These are phyloP conservation scores for Polyodon spathula DNA, from an alignment of 2,113 vertebrate species.

Conservation along the genomic window DNA sequence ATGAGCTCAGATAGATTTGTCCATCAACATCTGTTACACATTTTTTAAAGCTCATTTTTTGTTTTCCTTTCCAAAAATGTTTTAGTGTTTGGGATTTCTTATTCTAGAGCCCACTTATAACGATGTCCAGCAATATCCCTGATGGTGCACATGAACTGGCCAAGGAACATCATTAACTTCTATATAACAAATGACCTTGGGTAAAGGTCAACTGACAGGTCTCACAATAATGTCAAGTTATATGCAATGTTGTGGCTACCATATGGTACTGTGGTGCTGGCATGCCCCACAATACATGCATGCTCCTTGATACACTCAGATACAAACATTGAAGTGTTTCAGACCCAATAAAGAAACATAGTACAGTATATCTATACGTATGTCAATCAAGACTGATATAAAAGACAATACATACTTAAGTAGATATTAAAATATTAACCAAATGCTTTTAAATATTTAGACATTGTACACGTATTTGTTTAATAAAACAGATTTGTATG, in stretches of 20 bases:
- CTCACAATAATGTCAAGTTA: slow-evolving; percentile 58
- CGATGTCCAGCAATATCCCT: neutral
- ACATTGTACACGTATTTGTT: neutral
- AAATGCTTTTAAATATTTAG: no score
- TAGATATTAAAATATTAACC: no score
- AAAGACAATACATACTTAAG: neutral
- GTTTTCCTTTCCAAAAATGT: no score
- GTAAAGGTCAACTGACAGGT: slow-evolving; percentile 56
- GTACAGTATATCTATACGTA: neutral
- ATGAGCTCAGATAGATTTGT: neutral
- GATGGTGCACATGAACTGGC: slow-evolving; percentile 36
- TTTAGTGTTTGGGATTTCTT: no score
- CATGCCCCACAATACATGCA: slow-evolving; percentile 42
- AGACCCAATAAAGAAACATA: no score
- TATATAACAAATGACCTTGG: slow-evolving; percentile 40
- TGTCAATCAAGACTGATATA: slow-evolving; percentile 1
- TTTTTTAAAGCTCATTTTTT: no score
- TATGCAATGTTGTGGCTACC: slow-evolving; percentile 38
- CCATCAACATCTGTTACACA: no score
- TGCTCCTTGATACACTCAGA: no score
- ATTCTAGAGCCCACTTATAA: neutral
- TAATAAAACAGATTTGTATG: no score
- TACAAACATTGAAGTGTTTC: no score
- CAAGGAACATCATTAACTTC: slow-evolving; percentile 54
- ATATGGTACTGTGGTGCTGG: slow-evolving; percentile 44